Conservation (phyloP, 2,797 vertebrate species). For the Strix occidentalis region DNA sequence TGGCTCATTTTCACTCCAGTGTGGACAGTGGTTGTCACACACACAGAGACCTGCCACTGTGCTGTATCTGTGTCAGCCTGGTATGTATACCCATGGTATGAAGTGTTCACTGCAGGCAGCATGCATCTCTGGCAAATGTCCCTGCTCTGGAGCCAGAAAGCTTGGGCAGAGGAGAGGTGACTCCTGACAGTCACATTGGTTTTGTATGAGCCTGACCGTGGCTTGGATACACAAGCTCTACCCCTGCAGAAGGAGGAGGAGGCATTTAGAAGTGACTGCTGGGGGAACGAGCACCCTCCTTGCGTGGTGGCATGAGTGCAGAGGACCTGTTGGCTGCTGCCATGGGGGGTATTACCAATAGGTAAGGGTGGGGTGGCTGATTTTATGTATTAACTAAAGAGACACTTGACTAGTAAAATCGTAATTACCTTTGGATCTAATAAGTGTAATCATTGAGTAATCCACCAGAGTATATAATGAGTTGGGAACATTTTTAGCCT, state of each 20-base stretch:
- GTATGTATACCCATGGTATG: rapidly evolving
- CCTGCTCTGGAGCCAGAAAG: neutral
- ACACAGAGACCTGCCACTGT: neutral
- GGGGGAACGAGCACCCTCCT: neutral
- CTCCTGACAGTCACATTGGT: neutral
- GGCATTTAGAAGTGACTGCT: neutral
- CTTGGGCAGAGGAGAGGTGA: neutral
- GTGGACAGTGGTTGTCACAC: neutral
- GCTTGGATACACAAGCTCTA: neutral
- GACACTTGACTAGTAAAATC: neutral
- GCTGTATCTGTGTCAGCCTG: neutral
- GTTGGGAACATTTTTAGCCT: conserved; percentile 41
- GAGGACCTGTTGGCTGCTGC: neutral
- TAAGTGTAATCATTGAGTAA: conserved; percentile 39
- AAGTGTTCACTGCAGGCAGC: neutral
- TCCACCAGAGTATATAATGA: conserved; percentile 22
- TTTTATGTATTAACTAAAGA: neutral
- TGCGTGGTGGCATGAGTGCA: neutral
- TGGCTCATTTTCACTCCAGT: neutral
- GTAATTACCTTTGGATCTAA: conserved; percentile 17
- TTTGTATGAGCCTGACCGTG: neutral
- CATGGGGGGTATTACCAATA: rapidly evolving
- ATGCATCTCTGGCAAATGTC: neutral
- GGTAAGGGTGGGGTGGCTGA: neutral
- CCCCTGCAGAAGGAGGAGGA: neutral